Evolutionary conservation across 2,888 invertebrate genomes (phyloP).

Genomic region (Calephelis perditalis): DNA sequence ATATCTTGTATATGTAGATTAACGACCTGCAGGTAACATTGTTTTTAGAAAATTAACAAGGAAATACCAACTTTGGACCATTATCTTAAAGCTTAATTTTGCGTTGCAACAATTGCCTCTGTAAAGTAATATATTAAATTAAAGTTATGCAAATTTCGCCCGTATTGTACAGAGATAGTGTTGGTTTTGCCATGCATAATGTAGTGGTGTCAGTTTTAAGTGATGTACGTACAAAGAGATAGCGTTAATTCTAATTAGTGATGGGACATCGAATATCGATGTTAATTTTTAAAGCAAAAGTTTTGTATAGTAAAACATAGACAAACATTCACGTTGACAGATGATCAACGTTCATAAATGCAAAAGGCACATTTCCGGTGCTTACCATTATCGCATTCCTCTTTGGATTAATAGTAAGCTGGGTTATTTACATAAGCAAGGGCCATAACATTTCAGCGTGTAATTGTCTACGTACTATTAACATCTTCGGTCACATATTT

Average conservation of each 20-base stretch:
- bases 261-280: conserved; percentile 24
- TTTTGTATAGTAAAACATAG: too few species aligned
- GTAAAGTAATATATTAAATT: neutral
- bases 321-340: too few species aligned
- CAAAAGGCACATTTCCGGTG: too few species aligned
- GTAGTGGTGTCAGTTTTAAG: conserved; percentile 36
- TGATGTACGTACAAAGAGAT: conserved; percentile 48
- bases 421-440: too few species aligned
- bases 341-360: too few species aligned
- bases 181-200: conserved; percentile 10
- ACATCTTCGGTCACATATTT: too few species aligned
- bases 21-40: neutral
- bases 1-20: neutral
- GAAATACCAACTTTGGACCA: neutral
- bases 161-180: neutral
- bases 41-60: neutral
- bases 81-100: neutral
- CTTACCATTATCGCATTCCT: too few species aligned
- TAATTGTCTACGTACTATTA: too few species aligned
- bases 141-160: conserved; percentile 4
- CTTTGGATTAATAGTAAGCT: too few species aligned
- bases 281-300: too few species aligned
- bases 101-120: neutral
- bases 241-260: conserved; percentile 45
- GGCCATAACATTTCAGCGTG: too few species aligned